A percentile compares a stretch with the other conserved stretches of the same genome.
Evolutionary conservation across 2,888 invertebrate genomes (phyloP).

Genomic region (Rotaria magnacalcarata): DNA sequence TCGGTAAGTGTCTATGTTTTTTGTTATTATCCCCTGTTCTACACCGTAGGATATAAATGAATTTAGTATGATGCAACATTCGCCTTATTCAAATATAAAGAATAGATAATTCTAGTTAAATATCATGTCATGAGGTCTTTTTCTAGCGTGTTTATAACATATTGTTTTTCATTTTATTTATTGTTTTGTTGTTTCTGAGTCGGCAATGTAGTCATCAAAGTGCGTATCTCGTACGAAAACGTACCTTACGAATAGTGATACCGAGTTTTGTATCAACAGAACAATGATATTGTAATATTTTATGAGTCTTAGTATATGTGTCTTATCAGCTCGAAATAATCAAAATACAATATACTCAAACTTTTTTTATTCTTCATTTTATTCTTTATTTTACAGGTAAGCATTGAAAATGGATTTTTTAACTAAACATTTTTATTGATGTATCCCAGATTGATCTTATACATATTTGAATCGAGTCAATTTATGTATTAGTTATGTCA

Average conservation of each 20-base stretch:
- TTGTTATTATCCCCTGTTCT: no score
- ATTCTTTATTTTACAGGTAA: not conserved
- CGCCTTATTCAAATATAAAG: not conserved
- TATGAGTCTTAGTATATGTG: not conserved
- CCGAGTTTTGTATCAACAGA: not conserved
- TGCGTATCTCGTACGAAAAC: not conserved
- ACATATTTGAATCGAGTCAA: not conserved
- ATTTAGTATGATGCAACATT: no score
- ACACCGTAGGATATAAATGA: no score
- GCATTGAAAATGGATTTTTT: not conserved
- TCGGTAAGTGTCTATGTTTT: no score
- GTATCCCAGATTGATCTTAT: not conserved
- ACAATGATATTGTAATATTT: not conserved
- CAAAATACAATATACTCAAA: not conserved
- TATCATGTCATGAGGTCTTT: not conserved
- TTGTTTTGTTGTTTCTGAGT: not conserved
- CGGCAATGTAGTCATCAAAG: not conserved
- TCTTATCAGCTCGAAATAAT: not conserved
- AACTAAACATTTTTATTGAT: no score
- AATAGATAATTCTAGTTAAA: not conserved
- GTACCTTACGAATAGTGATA: constrained; percentile 8
- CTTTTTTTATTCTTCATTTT: not conserved
- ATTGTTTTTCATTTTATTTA: not conserved
- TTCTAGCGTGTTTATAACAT: no score
- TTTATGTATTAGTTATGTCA: not conserved